Evolutionary conservation across 2,888 invertebrate genomes (phyloP).

Genomic region (Drosophila paranaensis): DNA sequence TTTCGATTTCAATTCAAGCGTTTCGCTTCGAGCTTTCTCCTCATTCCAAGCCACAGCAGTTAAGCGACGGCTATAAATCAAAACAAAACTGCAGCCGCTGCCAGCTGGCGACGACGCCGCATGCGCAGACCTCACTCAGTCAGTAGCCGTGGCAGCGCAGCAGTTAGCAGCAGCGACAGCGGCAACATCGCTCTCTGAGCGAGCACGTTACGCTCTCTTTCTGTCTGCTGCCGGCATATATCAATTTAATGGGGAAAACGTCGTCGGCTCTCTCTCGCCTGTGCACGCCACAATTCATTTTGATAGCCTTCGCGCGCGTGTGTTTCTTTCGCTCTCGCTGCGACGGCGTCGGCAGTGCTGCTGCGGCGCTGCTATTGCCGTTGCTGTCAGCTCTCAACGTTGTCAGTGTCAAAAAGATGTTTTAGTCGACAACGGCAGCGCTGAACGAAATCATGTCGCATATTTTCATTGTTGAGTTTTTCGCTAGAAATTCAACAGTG

Average conservation of each 20-base stretch:
- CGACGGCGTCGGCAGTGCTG: conserved; percentile 24
- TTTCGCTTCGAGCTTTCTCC: conserved; percentile 55
- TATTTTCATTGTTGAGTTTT: conserved; percentile 64
- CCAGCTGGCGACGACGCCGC: conserved; percentile 55
- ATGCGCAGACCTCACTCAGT: conserved; percentile 36
- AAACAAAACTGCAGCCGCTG: conserved; percentile 70
- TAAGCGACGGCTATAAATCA: conserved; percentile 65
- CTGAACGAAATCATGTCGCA: conserved; percentile 84
- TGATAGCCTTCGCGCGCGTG: conserved; percentile 56
- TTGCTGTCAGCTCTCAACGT: conserved; percentile 82
- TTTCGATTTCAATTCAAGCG: conserved; percentile 53
- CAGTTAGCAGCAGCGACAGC: conserved; percentile 2
- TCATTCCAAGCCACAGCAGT: conserved; percentile 33
- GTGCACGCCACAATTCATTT: conserved; percentile 64
- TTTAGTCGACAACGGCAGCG: conserved; percentile 85
- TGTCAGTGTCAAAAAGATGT: conserved; percentile 85
- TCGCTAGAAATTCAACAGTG: conserved; percentile 65
- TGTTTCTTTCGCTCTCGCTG: conserved; percentile 48
- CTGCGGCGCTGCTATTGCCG: conserved; percentile 39
- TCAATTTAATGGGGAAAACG: conserved; percentile 79
- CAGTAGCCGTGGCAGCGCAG: conserved; percentile 30
- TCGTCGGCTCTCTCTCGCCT: conserved; percentile 64
- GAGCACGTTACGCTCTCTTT: conserved; percentile 47
- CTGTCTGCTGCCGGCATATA: conserved; percentile 70
- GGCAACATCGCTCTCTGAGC: conserved; percentile 30